Evolutionary conservation across 2,888 invertebrate species (phyloP), one percentile per base, ranked within the genome.

Genomic region (Lasioglossum oenotherae): DNA sequence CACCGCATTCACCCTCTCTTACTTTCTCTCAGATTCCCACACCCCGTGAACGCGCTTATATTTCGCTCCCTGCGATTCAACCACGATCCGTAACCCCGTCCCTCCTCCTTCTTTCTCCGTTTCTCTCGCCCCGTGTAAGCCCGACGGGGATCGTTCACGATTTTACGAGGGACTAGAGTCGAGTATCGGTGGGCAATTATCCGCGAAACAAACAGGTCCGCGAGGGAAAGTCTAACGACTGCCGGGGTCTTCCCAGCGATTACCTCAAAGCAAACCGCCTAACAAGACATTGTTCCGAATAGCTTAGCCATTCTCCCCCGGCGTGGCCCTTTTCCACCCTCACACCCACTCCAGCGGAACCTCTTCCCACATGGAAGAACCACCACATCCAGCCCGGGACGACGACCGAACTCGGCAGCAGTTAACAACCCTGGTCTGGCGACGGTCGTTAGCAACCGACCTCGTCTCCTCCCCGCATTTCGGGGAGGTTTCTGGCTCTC

Each of bases 221-320:
- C 87, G 88, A 90, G 89, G 89, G 91, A 87, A 90, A 91, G 90
- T 90, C 91, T 93, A 93, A 93, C 92, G 93, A 93, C 92, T 93
- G 92, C 81, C 87, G 84, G 91, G 92, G 90, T 93, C 93, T 93
- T 92, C 90, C 89, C 90, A 85, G 91, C 93, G 93, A 94, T 94
- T 94, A 94, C 93, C 93, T 91, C 93, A 92, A 94, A 93, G 93
- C 93, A 94, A 94, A 93, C 93, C 93, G 91, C 92, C 94, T 93
- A 93, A 94, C 94, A 94, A 94, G 94, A 94, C 94, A 94, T 94
- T 94, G 94, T 94, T 94, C 94, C 92, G 93, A 92, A 94, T 93
- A 93, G 94, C 94, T 93, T 91, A 91, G 92, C 93, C 92, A 91
- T 93, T 94, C 92, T 88, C 87, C 86, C 90, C 86, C 84, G 84